phyloP scores from a whole-genome alignment of 2,888 invertebrate species.

The Hipparchia semele region DNA sequence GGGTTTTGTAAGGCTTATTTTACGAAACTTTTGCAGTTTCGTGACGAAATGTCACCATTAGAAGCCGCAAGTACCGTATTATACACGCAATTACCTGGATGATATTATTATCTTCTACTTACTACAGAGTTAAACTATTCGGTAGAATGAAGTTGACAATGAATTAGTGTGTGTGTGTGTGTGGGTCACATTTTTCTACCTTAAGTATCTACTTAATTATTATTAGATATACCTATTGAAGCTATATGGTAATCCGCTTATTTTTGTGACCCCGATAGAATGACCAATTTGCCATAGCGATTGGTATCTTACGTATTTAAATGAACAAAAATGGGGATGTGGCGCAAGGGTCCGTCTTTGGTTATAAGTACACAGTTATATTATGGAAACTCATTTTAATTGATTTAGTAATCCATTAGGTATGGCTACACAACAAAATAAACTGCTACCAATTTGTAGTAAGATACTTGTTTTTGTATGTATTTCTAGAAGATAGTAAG shows the following conservation, averaged over 20 bases:
- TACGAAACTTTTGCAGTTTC: constrained; percentile 18
- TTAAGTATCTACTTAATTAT: background rate
- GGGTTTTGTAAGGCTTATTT: constrained; percentile 10
- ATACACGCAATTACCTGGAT: constrained; percentile 9
- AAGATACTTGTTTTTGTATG: too few species aligned
- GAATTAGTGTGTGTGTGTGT: background rate
- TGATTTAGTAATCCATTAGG: too few species aligned
- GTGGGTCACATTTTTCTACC: background rate
- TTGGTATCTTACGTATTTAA: too few species aligned
- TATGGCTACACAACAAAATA: too few species aligned
- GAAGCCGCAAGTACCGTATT: constrained; percentile 17
- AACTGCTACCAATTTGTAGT: too few species aligned
- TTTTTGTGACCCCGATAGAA: background rate
- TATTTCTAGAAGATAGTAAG: too few species aligned
- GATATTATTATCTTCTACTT: background rate
- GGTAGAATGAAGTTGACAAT: background rate
- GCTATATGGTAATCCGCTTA: background rate
- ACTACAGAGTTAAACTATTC: background rate
- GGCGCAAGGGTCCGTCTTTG: too few species aligned
- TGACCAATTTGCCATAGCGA: too few species aligned
- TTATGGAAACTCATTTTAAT: too few species aligned
- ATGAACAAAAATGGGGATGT: too few species aligned
- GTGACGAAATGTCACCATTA: constrained; percentile 23
- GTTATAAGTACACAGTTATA: too few species aligned
- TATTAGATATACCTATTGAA: background rate